These are phyloP conservation scores for Scolanthus callimorphus DNA, from an alignment of 92 coral and sea anemone genomes.

Conservation along the genomic window DNA sequence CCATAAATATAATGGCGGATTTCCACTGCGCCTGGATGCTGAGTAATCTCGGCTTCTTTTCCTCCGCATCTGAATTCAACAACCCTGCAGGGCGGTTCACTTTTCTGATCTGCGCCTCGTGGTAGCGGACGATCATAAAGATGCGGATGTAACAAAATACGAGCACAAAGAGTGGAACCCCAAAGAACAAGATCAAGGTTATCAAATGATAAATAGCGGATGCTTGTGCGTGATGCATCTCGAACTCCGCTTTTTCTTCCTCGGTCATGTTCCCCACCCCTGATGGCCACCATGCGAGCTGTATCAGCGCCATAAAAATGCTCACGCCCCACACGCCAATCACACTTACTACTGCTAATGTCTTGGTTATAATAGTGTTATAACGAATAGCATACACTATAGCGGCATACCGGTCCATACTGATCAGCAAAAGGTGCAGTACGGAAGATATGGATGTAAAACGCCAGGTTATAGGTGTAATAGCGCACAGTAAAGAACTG, in stretches of 20 bases:
- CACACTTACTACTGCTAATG: slow-evolving; percentile 24
- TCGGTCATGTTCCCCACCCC: slow-evolving; percentile 9
- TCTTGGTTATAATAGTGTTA: slow-evolving; percentile 33
- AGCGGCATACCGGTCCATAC: slow-evolving; percentile 79
- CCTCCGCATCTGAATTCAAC: background rate
- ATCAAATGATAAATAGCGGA: slow-evolving; percentile 8
- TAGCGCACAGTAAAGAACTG: slow-evolving; percentile 21
- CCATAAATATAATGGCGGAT: slow-evolving; percentile 51
- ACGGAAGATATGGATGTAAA: slow-evolving; percentile 82
- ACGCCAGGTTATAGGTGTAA: slow-evolving; percentile 39
- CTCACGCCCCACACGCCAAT: slow-evolving; percentile 32
- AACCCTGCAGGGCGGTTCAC: slow-evolving; percentile 21
- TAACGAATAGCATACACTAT: slow-evolving; percentile 69
- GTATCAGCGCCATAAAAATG: slow-evolving; percentile 26
- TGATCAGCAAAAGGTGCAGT: slow-evolving; percentile 67
- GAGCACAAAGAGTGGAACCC: slow-evolving; percentile 25
- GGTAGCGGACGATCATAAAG: slow-evolving; percentile 31
- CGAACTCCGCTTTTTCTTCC: slow-evolving; percentile 20
- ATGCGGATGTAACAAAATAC: slow-evolving; percentile 29
- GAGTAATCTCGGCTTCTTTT: slow-evolving; percentile 11
- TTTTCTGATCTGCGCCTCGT: slow-evolving; percentile 26
- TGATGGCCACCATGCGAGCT: slow-evolving; percentile 41
- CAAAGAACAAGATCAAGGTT: slow-evolving; percentile 20
- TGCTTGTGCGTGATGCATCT: background rate
- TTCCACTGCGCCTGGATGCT: slow-evolving; percentile 53